Base-by-base conservation (phyloP, 2,113 vertebrate genomes). In the Myotis yumanensis region DNA sequence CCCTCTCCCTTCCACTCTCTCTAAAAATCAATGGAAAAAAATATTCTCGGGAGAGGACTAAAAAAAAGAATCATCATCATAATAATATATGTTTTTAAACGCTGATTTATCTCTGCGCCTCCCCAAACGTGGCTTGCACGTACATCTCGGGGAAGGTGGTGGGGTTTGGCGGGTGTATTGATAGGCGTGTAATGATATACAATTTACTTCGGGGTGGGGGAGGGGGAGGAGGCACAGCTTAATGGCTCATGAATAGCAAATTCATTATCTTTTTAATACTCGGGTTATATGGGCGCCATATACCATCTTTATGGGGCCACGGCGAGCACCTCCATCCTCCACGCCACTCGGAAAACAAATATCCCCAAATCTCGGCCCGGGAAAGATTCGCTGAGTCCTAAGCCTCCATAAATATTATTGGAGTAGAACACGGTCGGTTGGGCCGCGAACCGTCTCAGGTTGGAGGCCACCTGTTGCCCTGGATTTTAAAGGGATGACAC, bases 241-340 rank as follows among this genome's bases (percentile, higher is more conserved):
- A 98, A 98, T 98, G 98, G 97, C 97, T 98, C 98, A 97, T 98
- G 98, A 98, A 98, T 97, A 98, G 97, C 97, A 96, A 98, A 98
- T 98, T 98, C 97, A 98, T 98, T 98, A 98, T 98, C 96, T 97
- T 98, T 98, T 98, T 98, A 98, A 98, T 98, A 97, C 96, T 97
- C 89, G 51, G 94, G 87, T 98, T 98, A 98, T 98, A 98, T 98
- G 98, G 98, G 97, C 81, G 96, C 97, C 97, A 97, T 98, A 98
- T 98, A 98, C 97, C 97, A 98, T 98, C 97, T 98, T 98, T 98
- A 98, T 97, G 89, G 94, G 97, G 93, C 96, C 97, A 97, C 98
- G 97, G 98, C 97, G 97, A 97, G 96, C 95, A 82, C 91, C 98
- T 98, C 97, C 94, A 97, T 97, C 95, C 94, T 97, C 96, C 96